Evolutionary conservation across 2,797 vertebrate genomes (phyloP).

Genomic region (Leontopithecus rosalia): DNA sequence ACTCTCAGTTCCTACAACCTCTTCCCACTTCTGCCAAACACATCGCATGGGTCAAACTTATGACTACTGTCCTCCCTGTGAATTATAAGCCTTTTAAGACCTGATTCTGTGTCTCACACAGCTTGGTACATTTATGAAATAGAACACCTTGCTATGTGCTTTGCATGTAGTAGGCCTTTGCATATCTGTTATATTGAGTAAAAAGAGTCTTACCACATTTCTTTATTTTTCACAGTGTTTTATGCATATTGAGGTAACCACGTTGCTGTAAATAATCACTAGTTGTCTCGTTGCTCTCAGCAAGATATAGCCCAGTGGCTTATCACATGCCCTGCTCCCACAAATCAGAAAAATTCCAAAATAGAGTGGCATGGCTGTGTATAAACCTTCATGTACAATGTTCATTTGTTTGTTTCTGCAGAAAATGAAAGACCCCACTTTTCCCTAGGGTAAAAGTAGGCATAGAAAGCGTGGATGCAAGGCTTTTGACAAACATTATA

Average conservation of each 20-base stretch:
- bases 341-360: slow-evolving; percentile 13
- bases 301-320: slow-evolving; percentile 47
- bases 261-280: neutral
- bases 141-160: neutral
- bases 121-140: neutral
- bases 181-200: neutral
- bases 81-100: neutral
- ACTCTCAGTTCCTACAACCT: neutral
- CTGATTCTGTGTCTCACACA: neutral
- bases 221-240: neutral
- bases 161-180: neutral
- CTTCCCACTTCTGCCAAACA: neutral
- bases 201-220: neutral
- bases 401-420: neutral
- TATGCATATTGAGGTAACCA: neutral
- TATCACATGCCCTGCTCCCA: neutral
- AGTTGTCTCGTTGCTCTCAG: slow-evolving; percentile 17
- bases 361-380: neutral
- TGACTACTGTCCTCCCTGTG: neutral
- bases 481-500: neutral
- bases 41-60: neutral
- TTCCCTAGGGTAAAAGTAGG: neutral
- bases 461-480: neutral
- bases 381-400: neutral
- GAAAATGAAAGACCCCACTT: slow-evolving; percentile 20